Evolutionary conservation across 2,113 vertebrate species (phyloP).

Genomic region (Sceloporus tristichus): DNA sequence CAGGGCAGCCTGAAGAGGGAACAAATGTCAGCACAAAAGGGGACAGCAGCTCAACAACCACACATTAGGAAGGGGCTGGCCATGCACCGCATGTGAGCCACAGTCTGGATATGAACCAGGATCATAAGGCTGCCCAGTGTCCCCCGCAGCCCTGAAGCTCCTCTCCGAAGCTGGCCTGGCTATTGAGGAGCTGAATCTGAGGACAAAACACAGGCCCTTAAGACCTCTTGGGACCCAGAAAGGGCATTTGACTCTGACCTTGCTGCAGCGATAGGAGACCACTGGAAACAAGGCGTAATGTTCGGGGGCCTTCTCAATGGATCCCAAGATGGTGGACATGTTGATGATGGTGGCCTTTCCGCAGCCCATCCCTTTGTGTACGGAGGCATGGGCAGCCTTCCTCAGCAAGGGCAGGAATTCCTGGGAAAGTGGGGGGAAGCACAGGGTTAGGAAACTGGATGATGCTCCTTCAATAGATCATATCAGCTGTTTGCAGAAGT

Average conservation of each 20-base stretch:
- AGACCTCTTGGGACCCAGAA: too few relatives aligned
- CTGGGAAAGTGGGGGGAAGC: slow-evolving; percentile 7
- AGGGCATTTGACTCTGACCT: slow-evolving; percentile 38
- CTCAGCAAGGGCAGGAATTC: slow-evolving; percentile 51
- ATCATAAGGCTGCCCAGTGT: too few relatives aligned
- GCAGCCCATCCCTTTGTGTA: slow-evolving; percentile 46
- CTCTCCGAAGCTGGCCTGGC: too few relatives aligned
- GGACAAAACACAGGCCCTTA: too few relatives aligned
- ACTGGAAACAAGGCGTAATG: slow-evolving; percentile 6
- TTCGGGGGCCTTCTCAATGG: slow-evolving; percentile 49
- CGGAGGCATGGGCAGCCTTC: slow-evolving; percentile 43
- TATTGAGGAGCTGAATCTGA: too few relatives aligned
- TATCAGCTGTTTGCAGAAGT: too few relatives aligned
- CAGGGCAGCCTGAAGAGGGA: slow-evolving; percentile 2
- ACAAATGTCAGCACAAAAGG: background rate
- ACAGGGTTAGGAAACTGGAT: background rate
- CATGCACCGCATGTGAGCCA: background rate
- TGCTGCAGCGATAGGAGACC: slow-evolving; percentile 63
- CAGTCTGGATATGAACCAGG: too few relatives aligned
- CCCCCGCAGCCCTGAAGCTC: too few relatives aligned
- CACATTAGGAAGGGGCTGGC: too few relatives aligned
- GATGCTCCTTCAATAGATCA: too few relatives aligned
- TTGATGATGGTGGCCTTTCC: slow-evolving; percentile 58
- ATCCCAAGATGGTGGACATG: slow-evolving; percentile 58
- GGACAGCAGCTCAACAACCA: too few relatives aligned